Conservation (phyloP, 2,113 vertebrate species). For the Pyxicephalus adspersus region DNA sequence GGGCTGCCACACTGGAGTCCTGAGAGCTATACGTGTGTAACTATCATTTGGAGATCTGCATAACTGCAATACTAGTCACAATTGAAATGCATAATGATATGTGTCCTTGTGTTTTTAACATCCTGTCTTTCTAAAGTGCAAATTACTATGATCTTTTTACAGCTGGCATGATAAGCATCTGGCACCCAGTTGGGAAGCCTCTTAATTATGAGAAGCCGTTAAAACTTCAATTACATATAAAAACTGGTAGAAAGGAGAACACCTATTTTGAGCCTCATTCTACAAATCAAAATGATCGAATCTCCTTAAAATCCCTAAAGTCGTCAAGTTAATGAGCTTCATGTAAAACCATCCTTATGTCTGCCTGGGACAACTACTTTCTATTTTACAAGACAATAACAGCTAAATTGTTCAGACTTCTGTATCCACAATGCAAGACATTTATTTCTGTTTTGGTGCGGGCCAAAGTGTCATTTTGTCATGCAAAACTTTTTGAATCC, state of each 20-base stretch:
- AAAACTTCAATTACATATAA: not conserved
- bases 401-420: not conserved
- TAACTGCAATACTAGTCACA: conserved; percentile 20
- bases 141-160: conserved; percentile 4
- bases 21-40: not conserved
- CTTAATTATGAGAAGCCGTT: conserved; percentile 29
- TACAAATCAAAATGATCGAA: conserved; percentile 13
- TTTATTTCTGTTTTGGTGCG: not conserved
- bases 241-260: not conserved
- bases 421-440: not conserved
- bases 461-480: not conserved
- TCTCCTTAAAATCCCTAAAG: not conserved
- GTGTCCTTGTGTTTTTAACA: conserved; percentile 8
- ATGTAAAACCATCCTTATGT: conserved; percentile 20
- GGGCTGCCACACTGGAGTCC: not conserved
- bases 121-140: not conserved
- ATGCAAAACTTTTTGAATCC: conserved; percentile 6
- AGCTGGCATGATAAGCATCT: conserved; percentile 39
- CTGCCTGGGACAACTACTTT: conserved; percentile 25
- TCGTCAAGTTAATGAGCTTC: conserved; percentile 28
- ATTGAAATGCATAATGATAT: conserved; percentile 9
- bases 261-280: conserved; percentile 8
- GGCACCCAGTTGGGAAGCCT: conserved; percentile 15
- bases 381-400: conserved; percentile 29
- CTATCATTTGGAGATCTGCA: conserved; percentile 4